phyloP scores from a whole-genome alignment of 2,113 vertebrate species.

The Loxodonta africana region DNA sequence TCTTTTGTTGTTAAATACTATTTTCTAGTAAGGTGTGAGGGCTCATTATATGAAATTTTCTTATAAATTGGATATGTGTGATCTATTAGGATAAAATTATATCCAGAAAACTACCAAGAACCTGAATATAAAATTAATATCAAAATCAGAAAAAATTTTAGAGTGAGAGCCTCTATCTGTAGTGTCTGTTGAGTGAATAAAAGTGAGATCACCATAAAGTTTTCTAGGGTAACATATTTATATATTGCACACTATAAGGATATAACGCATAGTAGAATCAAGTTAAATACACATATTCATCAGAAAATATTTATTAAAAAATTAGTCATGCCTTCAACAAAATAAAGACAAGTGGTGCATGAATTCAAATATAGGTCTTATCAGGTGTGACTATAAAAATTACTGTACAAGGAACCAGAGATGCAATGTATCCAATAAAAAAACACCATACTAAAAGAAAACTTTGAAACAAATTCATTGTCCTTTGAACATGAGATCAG shows the following conservation, averaged over 20 bases:
- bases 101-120: slow-evolving; percentile 62
- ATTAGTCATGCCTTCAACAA: slow-evolving; percentile 53
- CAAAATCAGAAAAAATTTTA: slow-evolving; percentile 55
- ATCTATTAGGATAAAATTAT: slow-evolving; percentile 48
- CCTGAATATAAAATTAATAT: slow-evolving; percentile 54
- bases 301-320: slow-evolving; percentile 60
- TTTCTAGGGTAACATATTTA: not conserved
- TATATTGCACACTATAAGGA: not conserved
- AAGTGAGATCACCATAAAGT: slow-evolving; percentile 47
- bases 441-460: not conserved
- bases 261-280: not conserved
- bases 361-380: slow-evolving; percentile 48
- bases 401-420: slow-evolving; percentile 12
- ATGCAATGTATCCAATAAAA: slow-evolving; percentile 6
- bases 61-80: not conserved
- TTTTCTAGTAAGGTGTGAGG: slow-evolving; percentile 50
- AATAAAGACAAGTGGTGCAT: slow-evolving; percentile 37
- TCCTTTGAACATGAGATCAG: not conserved
- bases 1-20: not conserved
- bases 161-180: not conserved
- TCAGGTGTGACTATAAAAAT: slow-evolving; percentile 36
- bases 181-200: slow-evolving; percentile 10
- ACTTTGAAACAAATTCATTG: not conserved
- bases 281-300: slow-evolving; percentile 41
- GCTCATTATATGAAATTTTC: not conserved